Evolutionary conservation across 2,888 invertebrate genomes (phyloP).

Genomic region (Tholera decimalis): DNA sequence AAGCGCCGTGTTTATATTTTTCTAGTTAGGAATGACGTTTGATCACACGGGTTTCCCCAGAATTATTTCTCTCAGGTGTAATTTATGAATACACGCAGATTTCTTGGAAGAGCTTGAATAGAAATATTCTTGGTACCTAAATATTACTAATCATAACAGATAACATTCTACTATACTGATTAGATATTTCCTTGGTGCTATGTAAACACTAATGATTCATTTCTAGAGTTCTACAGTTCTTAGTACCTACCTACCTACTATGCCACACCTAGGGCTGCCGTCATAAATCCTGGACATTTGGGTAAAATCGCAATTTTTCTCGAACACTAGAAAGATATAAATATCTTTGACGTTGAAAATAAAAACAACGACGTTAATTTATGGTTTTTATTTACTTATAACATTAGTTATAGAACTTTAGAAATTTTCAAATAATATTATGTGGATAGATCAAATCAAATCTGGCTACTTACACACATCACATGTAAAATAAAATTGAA

Average conservation of each 20-base stretch:
- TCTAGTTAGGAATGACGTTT: slow-evolving; percentile 16
- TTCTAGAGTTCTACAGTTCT: background rate
- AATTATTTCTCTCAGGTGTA: slow-evolving; percentile 46
- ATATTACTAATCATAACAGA: slow-evolving; percentile 24
- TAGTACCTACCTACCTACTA: background rate
- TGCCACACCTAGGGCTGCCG: no score
- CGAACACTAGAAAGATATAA: no score
- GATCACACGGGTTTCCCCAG: slow-evolving; percentile 38
- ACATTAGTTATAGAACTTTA: no score
- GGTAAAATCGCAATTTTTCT: no score
- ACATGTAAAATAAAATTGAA: no score
- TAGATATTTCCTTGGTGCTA: background rate
- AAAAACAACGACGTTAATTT: no score
- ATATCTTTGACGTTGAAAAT: no score
- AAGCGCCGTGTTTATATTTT: slow-evolving; percentile 43
- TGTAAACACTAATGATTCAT: background rate
- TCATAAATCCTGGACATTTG: no score
- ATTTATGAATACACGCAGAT: slow-evolving; percentile 35
- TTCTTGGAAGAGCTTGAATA: slow-evolving; percentile 49
- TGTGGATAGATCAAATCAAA: no score
- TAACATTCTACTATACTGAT: slow-evolving; percentile 27
- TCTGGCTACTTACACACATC: no score
- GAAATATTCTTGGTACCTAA: slow-evolving; percentile 26
- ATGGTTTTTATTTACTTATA: no score
- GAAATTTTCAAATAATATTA: no score